These are phyloP conservation scores for Silvanus unidentatus DNA, from an alignment of 2,888 invertebrate genomes.

Conservation along the genomic window DNA sequence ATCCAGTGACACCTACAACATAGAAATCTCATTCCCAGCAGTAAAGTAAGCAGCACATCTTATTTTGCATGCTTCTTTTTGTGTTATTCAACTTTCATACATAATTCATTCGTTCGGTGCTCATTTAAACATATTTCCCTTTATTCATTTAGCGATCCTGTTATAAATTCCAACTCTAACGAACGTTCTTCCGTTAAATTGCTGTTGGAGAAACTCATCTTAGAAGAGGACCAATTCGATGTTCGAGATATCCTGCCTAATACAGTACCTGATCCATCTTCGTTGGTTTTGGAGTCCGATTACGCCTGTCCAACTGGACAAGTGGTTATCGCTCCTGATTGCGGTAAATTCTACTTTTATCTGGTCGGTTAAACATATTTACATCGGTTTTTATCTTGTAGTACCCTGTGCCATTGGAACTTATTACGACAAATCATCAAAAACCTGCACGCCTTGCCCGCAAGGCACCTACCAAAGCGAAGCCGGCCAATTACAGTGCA, in stretches of 20 bases:
- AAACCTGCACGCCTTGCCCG: constrained; percentile 77
- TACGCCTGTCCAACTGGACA: constrained; percentile 91
- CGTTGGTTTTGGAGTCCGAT: constrained; percentile 78
- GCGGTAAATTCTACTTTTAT: constrained; percentile 58
- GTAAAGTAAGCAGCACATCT: constrained; percentile 66
- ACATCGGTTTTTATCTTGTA: too few species aligned
- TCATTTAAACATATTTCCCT: not conserved
- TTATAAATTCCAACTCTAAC: constrained; percentile 78
- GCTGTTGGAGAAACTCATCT: constrained; percentile 80
- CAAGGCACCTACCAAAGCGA: constrained; percentile 92
- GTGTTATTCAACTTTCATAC: too few species aligned
- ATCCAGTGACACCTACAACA: constrained; percentile 83
- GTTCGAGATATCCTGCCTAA: constrained; percentile 90
- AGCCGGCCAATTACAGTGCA: constrained; percentile 83
- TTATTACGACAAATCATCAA: constrained; percentile 69
- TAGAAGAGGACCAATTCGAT: constrained; percentile 91
- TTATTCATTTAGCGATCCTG: constrained; percentile 67
- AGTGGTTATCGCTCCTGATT: constrained; percentile 89
- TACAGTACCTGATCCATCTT: constrained; percentile 89
- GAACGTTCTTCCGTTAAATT: constrained; percentile 79
- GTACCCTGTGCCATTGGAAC: constrained; percentile 91
- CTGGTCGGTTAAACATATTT: constrained; percentile 4
- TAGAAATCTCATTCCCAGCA: constrained; percentile 88
- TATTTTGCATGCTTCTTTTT: constrained; percentile 17
- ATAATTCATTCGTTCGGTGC: constrained; percentile 5